phyloP scores from a whole-genome alignment of 2,797 vertebrate genomes.

The Argya squamiceps region DNA sequence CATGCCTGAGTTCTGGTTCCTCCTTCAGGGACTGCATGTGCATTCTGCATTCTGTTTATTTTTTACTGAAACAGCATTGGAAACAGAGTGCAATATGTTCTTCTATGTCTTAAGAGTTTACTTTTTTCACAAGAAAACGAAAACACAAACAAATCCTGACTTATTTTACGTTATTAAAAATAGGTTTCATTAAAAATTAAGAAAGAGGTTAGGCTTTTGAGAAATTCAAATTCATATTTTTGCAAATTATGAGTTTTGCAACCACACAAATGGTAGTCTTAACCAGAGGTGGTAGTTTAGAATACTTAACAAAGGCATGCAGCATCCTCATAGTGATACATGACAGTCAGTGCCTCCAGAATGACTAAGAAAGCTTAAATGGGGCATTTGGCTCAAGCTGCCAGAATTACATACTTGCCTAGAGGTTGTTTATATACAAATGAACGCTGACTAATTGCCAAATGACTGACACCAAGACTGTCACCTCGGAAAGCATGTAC shows the following conservation, averaged over 20 bases:
- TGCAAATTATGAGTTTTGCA: slow-evolving; percentile 1
- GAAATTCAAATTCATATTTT: background rate
- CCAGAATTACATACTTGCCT: background rate
- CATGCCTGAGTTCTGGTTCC: background rate
- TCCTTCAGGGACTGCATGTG: background rate
- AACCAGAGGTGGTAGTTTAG: background rate
- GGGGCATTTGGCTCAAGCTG: background rate
- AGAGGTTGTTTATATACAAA: background rate
- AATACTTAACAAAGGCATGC: background rate
- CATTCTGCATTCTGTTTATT: background rate
- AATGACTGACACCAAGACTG: background rate
- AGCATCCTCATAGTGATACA: background rate
- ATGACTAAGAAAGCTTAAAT: background rate
- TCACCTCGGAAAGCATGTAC: background rate
- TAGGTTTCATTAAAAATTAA: background rate
- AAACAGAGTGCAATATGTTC: background rate
- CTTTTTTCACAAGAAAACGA: background rate
- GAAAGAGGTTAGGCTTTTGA: background rate
- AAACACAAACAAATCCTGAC: background rate
- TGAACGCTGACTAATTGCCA: background rate
- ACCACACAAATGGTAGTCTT: background rate
- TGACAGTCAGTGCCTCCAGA: background rate
- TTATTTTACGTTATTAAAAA: slow-evolving; percentile 1
- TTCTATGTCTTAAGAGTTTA: background rate
- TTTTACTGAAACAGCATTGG: background rate